Conservation (phyloP, 2,888 invertebrate genomes). For the Heteromurus nitidus region DNA sequence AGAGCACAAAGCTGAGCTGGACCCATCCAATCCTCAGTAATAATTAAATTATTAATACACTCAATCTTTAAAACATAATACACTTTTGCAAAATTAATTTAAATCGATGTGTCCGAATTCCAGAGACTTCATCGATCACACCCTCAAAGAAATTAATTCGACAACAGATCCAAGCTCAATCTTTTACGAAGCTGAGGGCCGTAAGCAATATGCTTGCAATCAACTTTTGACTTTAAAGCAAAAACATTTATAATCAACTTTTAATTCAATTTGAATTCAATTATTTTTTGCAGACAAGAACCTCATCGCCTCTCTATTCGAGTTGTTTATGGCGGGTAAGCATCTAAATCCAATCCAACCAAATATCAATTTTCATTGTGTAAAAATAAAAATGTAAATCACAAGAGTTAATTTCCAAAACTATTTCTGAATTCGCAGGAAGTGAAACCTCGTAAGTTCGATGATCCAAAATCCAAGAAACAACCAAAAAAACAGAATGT, state of each 20-base stretch:
- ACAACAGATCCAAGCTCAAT: slow-evolving; percentile 58
- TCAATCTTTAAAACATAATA: neutral
- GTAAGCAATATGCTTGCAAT: slow-evolving; percentile 30
- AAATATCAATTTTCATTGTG: neutral
- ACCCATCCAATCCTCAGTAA: neutral
- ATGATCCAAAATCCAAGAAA: neutral
- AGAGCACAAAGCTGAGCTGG: neutral
- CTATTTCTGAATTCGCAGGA: slow-evolving; percentile 52
- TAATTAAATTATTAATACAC: no score
- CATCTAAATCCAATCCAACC: no score
- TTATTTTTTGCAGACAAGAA: slow-evolving; percentile 31
- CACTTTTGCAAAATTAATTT: neutral
- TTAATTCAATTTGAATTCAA: neutral
- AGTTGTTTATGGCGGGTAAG: slow-evolving; percentile 39
- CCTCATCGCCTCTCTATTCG: slow-evolving; percentile 33
- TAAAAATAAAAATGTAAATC: neutral
- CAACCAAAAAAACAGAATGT: neutral
- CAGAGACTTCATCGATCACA: slow-evolving; percentile 67
- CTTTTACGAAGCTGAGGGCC: slow-evolving; percentile 61
- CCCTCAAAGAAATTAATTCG: slow-evolving; percentile 51
- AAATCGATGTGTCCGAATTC: neutral
- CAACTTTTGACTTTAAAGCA: neutral
- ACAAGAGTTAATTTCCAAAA: neutral
- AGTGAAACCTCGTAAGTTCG: slow-evolving; percentile 24
- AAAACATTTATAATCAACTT: neutral